These are phyloP conservation scores for Pygocentrus nattereri DNA, from an alignment of 2,797 vertebrate genomes.

Conservation along the genomic window DNA sequence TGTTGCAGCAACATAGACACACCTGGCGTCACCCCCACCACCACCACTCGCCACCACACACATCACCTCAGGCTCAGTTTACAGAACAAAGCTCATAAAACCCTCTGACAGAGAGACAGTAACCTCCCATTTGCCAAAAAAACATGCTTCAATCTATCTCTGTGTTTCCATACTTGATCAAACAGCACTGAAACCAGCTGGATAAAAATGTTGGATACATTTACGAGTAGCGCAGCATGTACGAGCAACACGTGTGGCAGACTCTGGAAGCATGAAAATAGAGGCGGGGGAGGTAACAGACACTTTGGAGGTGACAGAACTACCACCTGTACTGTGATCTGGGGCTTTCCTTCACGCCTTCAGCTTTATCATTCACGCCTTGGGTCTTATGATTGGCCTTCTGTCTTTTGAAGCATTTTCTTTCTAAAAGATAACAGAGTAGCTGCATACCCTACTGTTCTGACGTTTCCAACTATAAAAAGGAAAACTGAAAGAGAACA, in stretches of 20 bases:
- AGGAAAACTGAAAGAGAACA: not conserved
- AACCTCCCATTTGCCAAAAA: conserved; percentile 57
- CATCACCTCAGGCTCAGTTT: conserved; percentile 26
- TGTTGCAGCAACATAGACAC: conserved; percentile 2
- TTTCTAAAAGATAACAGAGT: not conserved
- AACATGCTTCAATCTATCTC: not conserved
- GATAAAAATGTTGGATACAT: not conserved
- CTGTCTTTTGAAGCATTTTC: not conserved
- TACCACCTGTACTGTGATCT: not conserved
- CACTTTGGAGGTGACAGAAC: not conserved
- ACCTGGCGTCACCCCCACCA: not conserved
- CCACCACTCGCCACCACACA: conserved; percentile 33
- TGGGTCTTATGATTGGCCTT: not conserved
- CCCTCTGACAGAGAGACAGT: conserved; percentile 14
- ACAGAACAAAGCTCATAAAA: conserved; percentile 5
- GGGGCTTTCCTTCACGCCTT: conserved; percentile 2
- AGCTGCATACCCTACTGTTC: too few species aligned
- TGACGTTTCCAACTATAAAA: not conserved
- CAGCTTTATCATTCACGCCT: not conserved
- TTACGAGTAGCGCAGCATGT: not conserved
- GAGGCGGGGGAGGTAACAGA: not conserved
- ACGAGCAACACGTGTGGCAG: not conserved
- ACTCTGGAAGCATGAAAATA: not conserved
- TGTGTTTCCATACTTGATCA: not conserved
- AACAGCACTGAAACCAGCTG: not conserved